Percentiles rank a stretch among this genome's conserved stretches.
These are phyloP conservation scores for Chlorodrepanis virens DNA, from an alignment of 2,113 vertebrate genomes.

Conservation along the genomic window DNA sequence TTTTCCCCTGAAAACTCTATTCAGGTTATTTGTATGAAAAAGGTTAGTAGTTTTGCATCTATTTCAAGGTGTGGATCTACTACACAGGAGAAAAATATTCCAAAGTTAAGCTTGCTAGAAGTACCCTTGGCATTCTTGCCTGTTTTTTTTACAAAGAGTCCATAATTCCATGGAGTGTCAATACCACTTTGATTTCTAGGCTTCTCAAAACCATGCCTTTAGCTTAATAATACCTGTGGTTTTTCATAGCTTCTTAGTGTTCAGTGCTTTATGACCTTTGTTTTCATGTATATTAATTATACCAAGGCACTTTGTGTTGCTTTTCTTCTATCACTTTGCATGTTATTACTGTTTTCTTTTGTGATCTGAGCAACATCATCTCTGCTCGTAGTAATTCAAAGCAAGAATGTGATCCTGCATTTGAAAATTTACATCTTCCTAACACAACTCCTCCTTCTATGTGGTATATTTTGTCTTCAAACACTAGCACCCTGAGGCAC, in stretches of 20 bases:
- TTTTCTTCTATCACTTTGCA: not conserved
- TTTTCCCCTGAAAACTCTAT: not conserved
- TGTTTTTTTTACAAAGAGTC: not conserved
- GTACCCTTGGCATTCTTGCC: not conserved
- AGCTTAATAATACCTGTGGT: not conserved
- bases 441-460: not conserved
- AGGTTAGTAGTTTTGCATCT: not conserved
- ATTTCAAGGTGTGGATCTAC: not conserved
- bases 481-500: not conserved
- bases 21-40: not conserved
- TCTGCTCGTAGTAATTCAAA: not conserved
- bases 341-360: not conserved
- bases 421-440: not conserved
- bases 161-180: not conserved
- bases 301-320: not conserved
- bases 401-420: not conserved
- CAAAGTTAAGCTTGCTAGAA: not conserved
- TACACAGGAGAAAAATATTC: not conserved
- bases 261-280: not conserved
- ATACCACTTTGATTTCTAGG: not conserved
- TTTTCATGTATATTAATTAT: not conserved
- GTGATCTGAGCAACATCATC: not conserved
- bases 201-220: not conserved
- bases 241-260: not conserved
- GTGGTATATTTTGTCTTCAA: slow-evolving; percentile 5